Percentiles rank a stretch among this genome's conserved stretches.
phyloP scores from a whole-genome alignment of 2,113 vertebrate genomes.

The Crotalus horridus region DNA sequence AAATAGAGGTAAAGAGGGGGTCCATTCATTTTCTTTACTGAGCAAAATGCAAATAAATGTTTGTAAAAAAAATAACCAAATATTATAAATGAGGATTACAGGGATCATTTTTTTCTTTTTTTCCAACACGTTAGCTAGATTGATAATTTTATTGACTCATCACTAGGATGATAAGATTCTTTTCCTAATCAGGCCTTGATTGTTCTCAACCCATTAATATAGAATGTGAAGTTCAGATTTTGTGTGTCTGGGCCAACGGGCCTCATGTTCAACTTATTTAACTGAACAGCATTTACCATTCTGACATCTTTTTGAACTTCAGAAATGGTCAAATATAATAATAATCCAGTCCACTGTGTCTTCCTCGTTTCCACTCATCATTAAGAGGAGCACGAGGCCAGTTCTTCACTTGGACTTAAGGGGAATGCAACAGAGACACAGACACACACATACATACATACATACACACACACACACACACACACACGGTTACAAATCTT shows the following conservation, averaged over 20 bases:
- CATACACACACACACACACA: too few relatives aligned
- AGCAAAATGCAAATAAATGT: background rate
- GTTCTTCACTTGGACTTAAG: too few relatives aligned
- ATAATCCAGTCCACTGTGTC: too few relatives aligned
- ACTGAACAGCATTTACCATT: background rate
- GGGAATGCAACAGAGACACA: too few relatives aligned
- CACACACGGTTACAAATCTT: background rate
- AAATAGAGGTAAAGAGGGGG: background rate
- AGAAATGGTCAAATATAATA: background rate
- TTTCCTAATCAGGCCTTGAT: background rate
- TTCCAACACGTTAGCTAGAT: background rate
- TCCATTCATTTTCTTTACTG: background rate
- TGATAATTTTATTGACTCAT: background rate
- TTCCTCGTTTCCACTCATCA: too few relatives aligned
- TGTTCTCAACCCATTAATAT: background rate
- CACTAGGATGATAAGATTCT: background rate
- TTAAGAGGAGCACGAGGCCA: too few relatives aligned
- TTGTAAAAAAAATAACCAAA: background rate
- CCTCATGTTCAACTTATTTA: background rate
- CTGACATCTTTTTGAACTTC: background rate
- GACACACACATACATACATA: too few relatives aligned
- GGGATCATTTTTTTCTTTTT: background rate
- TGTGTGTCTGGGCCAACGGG: background rate
- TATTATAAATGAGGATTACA: background rate
- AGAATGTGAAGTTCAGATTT: background rate